Evolutionary conservation across 2,888 invertebrate genomes (phyloP), one percentile per base, ranked within the genome.

Genomic region (Cantharis nigra): DNA sequence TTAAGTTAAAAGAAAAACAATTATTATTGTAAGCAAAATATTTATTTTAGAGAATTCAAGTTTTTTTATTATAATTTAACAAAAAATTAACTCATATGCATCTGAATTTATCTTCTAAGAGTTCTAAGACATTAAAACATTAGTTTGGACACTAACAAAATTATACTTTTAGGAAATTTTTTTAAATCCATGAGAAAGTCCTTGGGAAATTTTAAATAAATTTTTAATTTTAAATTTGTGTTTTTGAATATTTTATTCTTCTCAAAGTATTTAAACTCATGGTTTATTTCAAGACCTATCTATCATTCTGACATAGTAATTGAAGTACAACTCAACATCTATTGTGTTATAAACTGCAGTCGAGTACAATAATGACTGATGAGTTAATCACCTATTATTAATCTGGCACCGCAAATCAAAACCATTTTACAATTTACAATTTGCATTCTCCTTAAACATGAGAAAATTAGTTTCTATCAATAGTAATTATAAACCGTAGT

Each of bases 271-370:
- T 33, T 13, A 13, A 33, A 33, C 5, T 2, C 30, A 16, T 74
- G 69, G 16, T 30, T 62, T 69, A 69, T 74, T 65, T 62, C 28
- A 69, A 26, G 18, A 63, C 69, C 63, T 28, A 63, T 74, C 13
- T 33, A 13, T 33, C 69, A 74, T 63, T 62, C 18, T 69, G 74
- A 63, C 74, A 74, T 69, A 74, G 62, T 70, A 74, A 63, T 74
- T 74, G 63, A 69, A 74, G 74, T 69, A 23, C 69, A 63, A 63
- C 74, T 74, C 67, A 23, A 74, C 28, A 69, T 69, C 74, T 33
- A 62, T 74, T 69, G 74, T 73, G 9, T 9, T 23, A 14, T 63
- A 69, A 23, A 62, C 26, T 73, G 62, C 69, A 62, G 16, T 65
- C 13, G n/a, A 65, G 23, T 65, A 65, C 23, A 18, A 20, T 20